phyloP scores from a whole-genome alignment of 2,797 vertebrate species.

The Astyanax mexicanus region DNA sequence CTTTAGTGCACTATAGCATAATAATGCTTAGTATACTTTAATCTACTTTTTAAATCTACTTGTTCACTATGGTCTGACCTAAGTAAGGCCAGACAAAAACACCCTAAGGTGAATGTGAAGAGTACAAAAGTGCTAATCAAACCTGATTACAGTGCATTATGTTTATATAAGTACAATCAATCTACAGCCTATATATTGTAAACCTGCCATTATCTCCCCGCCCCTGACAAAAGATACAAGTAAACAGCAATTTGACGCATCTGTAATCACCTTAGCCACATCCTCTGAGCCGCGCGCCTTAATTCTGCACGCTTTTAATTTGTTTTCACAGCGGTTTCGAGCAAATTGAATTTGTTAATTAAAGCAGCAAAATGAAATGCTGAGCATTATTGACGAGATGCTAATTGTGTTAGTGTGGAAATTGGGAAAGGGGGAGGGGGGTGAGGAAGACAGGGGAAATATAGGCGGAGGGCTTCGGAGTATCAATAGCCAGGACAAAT shows the following conservation, averaged over 20 bases:
- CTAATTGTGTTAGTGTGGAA: conserved; percentile 96
- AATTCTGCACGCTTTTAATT: conserved; percentile 89
- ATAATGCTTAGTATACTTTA: too few species aligned
- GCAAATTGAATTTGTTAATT: conserved; percentile 99
- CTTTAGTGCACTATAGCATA: too few species aligned
- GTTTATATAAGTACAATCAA: background rate
- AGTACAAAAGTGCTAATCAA: too few species aligned
- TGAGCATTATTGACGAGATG: conserved; percentile 99
- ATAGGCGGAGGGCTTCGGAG: conserved; percentile 79
- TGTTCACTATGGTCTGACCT: too few species aligned
- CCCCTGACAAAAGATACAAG: conserved; percentile 54
- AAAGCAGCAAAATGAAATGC: conserved; percentile 99
- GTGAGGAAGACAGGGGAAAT: conserved; percentile 30
- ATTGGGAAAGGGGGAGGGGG: conserved; percentile 73
- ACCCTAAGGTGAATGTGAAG: too few species aligned
- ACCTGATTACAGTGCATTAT: background rate
- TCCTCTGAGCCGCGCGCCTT: conserved; percentile 87
- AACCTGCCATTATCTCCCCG: conserved; percentile 1
- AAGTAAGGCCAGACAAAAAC: too few species aligned
- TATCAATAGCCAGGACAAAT: conserved; percentile 93
- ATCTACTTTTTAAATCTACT: too few species aligned
- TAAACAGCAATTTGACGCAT: conserved; percentile 77
- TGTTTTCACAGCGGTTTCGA: conserved; percentile 91
- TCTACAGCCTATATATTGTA: conserved; percentile 32
- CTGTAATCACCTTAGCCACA: conserved; percentile 90